Percentiles rank a stretch among this genome's conserved stretches.
phyloP scores from a whole-genome alignment of 2,797 vertebrate species.

The Oreortyx pictus region DNA sequence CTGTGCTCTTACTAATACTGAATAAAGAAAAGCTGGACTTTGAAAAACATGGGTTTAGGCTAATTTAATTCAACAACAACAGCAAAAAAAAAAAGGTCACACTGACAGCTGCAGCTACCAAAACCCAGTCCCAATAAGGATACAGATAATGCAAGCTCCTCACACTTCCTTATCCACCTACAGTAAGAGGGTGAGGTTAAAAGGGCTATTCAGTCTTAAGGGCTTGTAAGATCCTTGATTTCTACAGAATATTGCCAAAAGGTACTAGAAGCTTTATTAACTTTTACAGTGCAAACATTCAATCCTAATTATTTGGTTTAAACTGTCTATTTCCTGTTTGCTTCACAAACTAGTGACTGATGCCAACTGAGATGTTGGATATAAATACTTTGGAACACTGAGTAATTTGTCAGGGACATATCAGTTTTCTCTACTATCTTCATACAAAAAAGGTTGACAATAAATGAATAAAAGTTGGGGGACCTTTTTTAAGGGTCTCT shows the following conservation, averaged over 20 bases:
- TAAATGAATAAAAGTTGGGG: background rate
- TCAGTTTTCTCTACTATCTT: background rate
- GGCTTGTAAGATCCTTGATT: background rate
- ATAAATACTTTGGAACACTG: background rate
- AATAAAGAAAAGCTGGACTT: background rate
- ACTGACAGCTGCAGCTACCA: background rate
- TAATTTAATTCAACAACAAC: constrained; percentile 34
- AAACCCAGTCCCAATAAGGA: background rate
- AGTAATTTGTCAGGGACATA: background rate
- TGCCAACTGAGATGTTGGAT: background rate
- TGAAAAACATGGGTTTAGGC: background rate
- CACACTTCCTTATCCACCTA: background rate
- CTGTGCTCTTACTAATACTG: background rate
- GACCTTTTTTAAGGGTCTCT: background rate
- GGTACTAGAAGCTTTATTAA: background rate
- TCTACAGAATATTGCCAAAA: background rate
- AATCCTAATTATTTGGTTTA: background rate
- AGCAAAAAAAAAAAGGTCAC: background rate
- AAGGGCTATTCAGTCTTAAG: background rate
- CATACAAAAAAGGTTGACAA: background rate
- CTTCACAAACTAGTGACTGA: background rate
- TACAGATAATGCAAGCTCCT: background rate
- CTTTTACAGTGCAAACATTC: background rate
- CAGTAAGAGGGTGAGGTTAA: background rate
- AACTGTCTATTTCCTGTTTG: background rate